phyloP scores from a whole-genome alignment of 23 tunicate genomes.

The Halocynthia roretzi region DNA sequence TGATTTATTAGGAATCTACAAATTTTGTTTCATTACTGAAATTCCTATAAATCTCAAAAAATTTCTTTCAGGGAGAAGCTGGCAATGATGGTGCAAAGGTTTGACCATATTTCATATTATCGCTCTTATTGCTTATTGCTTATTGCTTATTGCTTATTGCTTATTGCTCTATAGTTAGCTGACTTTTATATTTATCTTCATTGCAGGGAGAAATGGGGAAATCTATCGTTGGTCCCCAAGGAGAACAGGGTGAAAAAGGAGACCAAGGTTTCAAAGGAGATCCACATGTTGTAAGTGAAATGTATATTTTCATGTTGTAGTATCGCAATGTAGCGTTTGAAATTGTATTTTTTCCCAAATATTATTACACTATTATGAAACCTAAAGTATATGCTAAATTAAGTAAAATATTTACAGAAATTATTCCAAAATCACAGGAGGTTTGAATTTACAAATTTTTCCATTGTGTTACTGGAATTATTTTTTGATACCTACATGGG shows the following conservation, averaged over 20 bases:
- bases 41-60: no score
- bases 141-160: neutral
- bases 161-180: neutral
- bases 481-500: no score
- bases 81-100: slow-evolving; percentile 25
- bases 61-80: neutral
- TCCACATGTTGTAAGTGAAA: slow-evolving; percentile 50
- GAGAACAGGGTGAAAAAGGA: slow-evolving; percentile 41
- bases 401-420: neutral
- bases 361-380: neutral
- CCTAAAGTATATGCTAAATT: no score
- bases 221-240: slow-evolving; percentile 24
- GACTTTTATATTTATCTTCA: neutral
- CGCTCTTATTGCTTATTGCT: neutral
- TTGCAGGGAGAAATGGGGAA: slow-evolving; percentile 20
- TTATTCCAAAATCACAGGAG: neutral
- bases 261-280: slow-evolving; percentile 63
- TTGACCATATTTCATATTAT: neutral
- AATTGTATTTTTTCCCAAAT: neutral
- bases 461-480: neutral
- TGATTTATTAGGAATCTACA: no score
- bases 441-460: neutral
- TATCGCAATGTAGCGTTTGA: neutral
- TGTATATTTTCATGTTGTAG: neutral
- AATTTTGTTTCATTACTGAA: no score